Conservation (phyloP, 1,140 invertebrate genomes). For the Cryptotermes secundus region DNA sequence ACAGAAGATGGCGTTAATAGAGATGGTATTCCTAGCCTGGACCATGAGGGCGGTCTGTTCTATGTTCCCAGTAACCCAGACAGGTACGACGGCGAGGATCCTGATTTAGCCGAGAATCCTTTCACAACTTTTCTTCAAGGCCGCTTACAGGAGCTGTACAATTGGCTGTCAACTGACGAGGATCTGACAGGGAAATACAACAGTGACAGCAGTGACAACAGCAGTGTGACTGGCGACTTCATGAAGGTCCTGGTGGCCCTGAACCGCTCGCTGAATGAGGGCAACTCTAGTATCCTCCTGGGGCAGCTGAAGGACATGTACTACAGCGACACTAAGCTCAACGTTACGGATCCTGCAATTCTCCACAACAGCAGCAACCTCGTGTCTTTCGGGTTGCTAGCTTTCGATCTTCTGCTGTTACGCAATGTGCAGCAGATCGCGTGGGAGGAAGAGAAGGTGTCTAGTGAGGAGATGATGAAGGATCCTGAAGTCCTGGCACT, state of each 20-base stretch:
- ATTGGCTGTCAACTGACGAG: constrained; percentile 50
- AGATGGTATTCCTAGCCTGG: not conserved
- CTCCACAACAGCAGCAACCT: constrained; percentile 43
- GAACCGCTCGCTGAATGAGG: constrained; percentile 52
- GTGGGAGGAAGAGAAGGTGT: constrained; percentile 52
- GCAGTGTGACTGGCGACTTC: constrained; percentile 37
- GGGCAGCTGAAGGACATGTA: constrained; percentile 53
- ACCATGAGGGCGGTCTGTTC: not conserved
- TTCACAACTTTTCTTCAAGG: constrained; percentile 41
- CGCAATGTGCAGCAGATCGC: constrained; percentile 60
- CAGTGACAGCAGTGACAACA: not conserved
- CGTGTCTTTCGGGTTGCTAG: constrained; percentile 57
- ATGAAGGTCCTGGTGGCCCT: constrained; percentile 42
- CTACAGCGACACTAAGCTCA: constrained; percentile 43
- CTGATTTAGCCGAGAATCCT: constrained; percentile 35
- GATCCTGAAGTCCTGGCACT: constrained; percentile 58
- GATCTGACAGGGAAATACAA: constrained; percentile 36
- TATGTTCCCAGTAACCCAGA: not conserved
- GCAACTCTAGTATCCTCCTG: constrained; percentile 50
- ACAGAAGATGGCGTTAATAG: not conserved
- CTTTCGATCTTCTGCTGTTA: constrained; percentile 58
- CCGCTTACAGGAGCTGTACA: constrained; percentile 53
- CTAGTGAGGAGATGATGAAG: constrained; percentile 49
- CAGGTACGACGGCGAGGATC: constrained; percentile 7
- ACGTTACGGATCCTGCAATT: constrained; percentile 35